Base-by-base conservation (phyloP, 2,888 invertebrate genomes). In the Platycheirus albimanus region DNA sequence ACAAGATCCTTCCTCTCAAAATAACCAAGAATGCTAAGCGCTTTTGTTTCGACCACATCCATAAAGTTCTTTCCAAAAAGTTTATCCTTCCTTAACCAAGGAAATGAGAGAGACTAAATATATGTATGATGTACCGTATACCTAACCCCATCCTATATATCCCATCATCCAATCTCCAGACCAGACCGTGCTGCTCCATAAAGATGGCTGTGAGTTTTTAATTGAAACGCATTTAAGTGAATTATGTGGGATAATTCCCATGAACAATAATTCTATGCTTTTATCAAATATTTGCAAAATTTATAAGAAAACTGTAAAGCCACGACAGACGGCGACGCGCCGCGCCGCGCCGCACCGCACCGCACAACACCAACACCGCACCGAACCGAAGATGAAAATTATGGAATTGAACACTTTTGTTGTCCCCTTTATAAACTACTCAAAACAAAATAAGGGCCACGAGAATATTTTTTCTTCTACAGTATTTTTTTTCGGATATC, bases 141-240 rank as follows among this genome's bases (percentile, higher is more conserved):
- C n/a, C n/a, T n/a, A n/a, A n/a, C n/a, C n/a, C n/a, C n/a, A n/a
- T n/a, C n/a, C n/a, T n/a, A n/a, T n/a, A n/a, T n/a, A n/a, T n/a
- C n/a, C n/a, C n/a, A n/a, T n/a, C n/a, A n/a, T n/a, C n/a, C n/a
- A n/a, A n/a, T n/a, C n/a, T n/a, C 43, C 19, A 11, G 33, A 17
- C n/a, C 41, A 61, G 51, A 10, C 11, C 33, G 51, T 24, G 13
- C 5, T 38, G 7, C 15, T 24, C 38, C 72, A 51, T 58, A 51
- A 70, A 75, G 75, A 66, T 28, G n/a, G 64, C 66, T 81, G 38
- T 61, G 75, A 69, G 72, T 77, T 77, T 76, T 83, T 72, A 83
- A 72, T 77, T 83, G 71, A 83, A 77, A 83, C 72, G 77, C 63
- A 69, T 77, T 83, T 83, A 67, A 66, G 66, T 77, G 47, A 63